Percentiles rank a stretch among this genome's conserved stretches.
Evolutionary conservation across 2,797 vertebrate genomes (phyloP).

Genomic region (Salmo trutta): DNA sequence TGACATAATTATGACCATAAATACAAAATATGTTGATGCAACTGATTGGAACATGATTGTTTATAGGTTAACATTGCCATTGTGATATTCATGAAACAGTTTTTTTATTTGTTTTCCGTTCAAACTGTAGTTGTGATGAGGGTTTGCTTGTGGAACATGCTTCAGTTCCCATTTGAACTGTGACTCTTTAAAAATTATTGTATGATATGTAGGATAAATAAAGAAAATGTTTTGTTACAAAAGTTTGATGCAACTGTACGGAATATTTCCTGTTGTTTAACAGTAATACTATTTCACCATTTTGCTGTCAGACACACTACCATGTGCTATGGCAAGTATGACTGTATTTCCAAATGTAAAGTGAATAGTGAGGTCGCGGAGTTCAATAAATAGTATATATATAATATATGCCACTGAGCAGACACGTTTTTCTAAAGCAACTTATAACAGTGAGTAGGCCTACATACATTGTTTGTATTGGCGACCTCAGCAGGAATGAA

Average conservation of each 20-base stretch:
- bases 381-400: too few relatives aligned
- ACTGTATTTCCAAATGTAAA: too few relatives aligned
- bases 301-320: too few relatives aligned
- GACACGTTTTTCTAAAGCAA: too few relatives aligned
- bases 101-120: not conserved
- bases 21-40: not conserved
- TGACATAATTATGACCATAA: not conserved
- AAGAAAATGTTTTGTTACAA: not conserved
- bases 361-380: too few relatives aligned
- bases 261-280: not conserved
- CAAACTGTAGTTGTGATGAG: conserved; percentile 7
- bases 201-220: not conserved
- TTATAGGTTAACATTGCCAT: not conserved
- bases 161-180: not conserved
- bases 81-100: not conserved
- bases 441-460: too few relatives aligned
- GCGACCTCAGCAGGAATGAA: too few relatives aligned
- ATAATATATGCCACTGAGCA: too few relatives aligned
- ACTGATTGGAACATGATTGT: not conserved
- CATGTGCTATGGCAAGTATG: too few relatives aligned
- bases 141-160: not conserved
- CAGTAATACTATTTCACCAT: too few relatives aligned
- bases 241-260: not conserved
- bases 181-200: not conserved
- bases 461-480: too few relatives aligned